These are phyloP conservation scores for Teleiodes luculella DNA, from an alignment of 2,888 invertebrate genomes.

Conservation along the genomic window DNA sequence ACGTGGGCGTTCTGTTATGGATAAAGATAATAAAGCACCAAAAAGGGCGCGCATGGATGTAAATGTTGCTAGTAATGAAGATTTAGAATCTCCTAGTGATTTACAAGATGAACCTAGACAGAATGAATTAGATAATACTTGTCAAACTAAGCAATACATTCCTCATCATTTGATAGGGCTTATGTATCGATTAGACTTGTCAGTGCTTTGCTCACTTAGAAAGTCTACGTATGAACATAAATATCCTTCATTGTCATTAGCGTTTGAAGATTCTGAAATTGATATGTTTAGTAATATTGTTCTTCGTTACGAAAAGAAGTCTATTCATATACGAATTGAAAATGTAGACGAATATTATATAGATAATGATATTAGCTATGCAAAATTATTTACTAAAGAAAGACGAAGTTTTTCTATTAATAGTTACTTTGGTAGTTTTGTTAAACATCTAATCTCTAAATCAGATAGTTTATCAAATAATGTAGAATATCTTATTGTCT, in stretches of 20 bases:
- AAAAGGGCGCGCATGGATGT: conserved; percentile 27
- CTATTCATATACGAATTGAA: conserved; percentile 30
- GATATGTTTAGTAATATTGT: conserved; percentile 29
- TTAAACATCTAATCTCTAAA: conserved; percentile 25
- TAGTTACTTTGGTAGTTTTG: conserved; percentile 31
- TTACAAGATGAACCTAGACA: conserved; percentile 22
- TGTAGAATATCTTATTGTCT: conserved; percentile 31
- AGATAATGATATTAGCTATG: conserved; percentile 28
- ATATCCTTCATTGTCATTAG: conserved; percentile 32
- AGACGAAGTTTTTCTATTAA: conserved; percentile 27
- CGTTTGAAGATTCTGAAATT: conserved; percentile 29
- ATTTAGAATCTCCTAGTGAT: conserved; percentile 22
- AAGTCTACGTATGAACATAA: conserved; percentile 28
- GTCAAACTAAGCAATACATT: conserved; percentile 25
- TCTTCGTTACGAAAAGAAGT: conserved; percentile 27
- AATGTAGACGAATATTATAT: conserved; percentile 28
- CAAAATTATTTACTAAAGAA: conserved; percentile 28
- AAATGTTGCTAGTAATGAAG: conserved; percentile 24
- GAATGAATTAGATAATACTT: conserved; percentile 25
- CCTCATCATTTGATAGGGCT: conserved; percentile 29
- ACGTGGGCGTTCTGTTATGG: conserved; percentile 27
- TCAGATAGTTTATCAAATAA: conserved; percentile 22
- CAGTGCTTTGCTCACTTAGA: conserved; percentile 30
- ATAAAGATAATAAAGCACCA: conserved; percentile 24
- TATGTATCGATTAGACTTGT: conserved; percentile 33